Percentiles rank a stretch among this genome's conserved stretches.
phyloP scores from a whole-genome alignment of 2,888 invertebrate genomes.

The Cephus spinipes region DNA sequence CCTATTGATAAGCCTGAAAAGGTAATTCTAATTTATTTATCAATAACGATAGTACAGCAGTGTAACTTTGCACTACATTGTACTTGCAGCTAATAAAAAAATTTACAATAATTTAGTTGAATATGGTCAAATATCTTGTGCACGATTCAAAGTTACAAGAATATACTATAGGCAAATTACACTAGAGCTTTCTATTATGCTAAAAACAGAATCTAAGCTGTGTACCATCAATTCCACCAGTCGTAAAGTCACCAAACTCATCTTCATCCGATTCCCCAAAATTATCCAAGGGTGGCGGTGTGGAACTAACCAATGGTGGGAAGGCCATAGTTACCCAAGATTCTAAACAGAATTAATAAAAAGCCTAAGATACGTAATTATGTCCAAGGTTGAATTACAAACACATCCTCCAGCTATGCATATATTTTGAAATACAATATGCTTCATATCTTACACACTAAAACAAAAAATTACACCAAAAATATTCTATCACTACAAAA shows the following conservation, averaged over 20 bases:
- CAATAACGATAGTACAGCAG: background rate
- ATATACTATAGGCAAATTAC: background rate
- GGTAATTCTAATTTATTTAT: conserved; percentile 10
- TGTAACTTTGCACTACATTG: background rate
- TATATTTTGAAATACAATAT: background rate
- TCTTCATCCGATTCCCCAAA: conserved; percentile 70
- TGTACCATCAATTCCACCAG: conserved; percentile 61
- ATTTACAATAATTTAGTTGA: background rate
- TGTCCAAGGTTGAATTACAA: background rate
- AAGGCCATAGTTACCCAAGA: conserved; percentile 68
- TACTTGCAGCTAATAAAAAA: background rate
- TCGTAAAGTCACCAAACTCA: conserved; percentile 67
- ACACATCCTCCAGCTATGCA: background rate
- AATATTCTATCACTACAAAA: background rate
- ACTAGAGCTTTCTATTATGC: background rate
- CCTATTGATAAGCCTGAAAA: conserved; percentile 56
- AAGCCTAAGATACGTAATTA: background rate
- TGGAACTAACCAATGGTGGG: conserved; percentile 76
- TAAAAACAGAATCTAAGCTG: background rate
- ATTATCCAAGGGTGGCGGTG: conserved; percentile 76
- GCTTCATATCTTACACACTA: background rate
- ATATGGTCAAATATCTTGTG: background rate
- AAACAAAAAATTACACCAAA: background rate
- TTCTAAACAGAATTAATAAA: background rate
- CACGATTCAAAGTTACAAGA: background rate